Percentiles rank a stretch among this genome's conserved stretches.
Evolutionary conservation across 92 coral and sea anemone species (phyloP).

Genomic region (Umimayanthus kanabou): DNA sequence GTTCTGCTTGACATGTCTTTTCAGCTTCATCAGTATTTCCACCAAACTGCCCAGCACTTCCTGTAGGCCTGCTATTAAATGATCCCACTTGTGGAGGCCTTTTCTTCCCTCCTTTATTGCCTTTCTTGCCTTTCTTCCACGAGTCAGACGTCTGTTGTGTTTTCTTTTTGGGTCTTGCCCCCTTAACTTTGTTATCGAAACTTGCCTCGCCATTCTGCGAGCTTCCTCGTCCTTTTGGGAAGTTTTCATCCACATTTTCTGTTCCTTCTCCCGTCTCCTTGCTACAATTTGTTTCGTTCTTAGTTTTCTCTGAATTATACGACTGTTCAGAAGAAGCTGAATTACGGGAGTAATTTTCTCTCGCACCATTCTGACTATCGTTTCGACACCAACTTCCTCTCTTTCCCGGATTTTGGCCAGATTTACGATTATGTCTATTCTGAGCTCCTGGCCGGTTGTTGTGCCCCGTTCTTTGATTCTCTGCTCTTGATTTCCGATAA

Average conservation of each 20-base stretch:
- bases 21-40: neutral
- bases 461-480: slow-evolving; percentile 5
- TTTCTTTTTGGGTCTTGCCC: slow-evolving; percentile 24
- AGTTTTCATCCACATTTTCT: slow-evolving; percentile 17
- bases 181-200: neutral
- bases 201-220: neutral
- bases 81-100: neutral
- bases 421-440: neutral
- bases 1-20: neutral
- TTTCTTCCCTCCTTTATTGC: slow-evolving; percentile 28
- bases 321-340: slow-evolving; percentile 6
- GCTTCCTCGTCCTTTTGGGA: neutral
- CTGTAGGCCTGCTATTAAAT: neutral
- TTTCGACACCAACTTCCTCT: neutral
- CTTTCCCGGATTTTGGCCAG: slow-evolving; percentile 5
- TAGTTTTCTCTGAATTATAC: slow-evolving; percentile 14
- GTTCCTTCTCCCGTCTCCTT: neutral
- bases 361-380: neutral
- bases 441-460: slow-evolving; percentile 1
- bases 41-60: neutral
- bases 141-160: slow-evolving; percentile 22
- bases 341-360: neutral
- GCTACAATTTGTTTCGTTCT: neutral
- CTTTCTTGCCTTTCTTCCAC: slow-evolving; percentile 29
- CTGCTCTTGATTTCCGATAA: slow-evolving; percentile 11